Conservation (phyloP, 2,888 invertebrate genomes). For the Dicyrtomina minuta region DNA sequence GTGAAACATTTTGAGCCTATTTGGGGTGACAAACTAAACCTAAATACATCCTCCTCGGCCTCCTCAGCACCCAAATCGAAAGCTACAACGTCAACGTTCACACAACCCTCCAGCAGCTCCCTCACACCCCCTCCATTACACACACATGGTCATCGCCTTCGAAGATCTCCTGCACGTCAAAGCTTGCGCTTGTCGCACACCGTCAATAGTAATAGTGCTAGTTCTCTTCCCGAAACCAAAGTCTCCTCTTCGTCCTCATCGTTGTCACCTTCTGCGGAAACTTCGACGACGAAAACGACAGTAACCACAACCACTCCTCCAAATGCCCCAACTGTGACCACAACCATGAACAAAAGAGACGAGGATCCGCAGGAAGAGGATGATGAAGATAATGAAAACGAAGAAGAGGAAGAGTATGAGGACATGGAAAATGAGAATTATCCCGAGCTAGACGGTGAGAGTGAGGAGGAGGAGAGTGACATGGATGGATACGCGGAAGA, state of each 20-base stretch:
- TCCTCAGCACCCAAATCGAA: slow-evolving; percentile 11
- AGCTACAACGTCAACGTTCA: slow-evolving; percentile 23
- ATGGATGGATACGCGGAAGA: neutral
- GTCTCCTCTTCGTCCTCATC: neutral
- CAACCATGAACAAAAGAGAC: neutral
- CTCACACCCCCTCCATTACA: slow-evolving; percentile 13
- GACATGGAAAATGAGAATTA: slow-evolving; percentile 7
- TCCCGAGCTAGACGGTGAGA: neutral
- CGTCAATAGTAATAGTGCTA: neutral
- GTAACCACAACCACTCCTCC: neutral
- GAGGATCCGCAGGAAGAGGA: neutral
- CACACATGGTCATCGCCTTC: slow-evolving; percentile 24
- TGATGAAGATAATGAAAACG: slow-evolving; percentile 6
- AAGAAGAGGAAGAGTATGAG: neutral
- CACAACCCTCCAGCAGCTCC: slow-evolving; percentile 7
- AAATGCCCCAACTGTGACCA: neutral
- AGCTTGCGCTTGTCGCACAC: slow-evolving; percentile 22
- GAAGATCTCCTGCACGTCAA: slow-evolving; percentile 37
- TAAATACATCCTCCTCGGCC: slow-evolving; percentile 1
- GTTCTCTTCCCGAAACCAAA: neutral
- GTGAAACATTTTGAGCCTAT: slow-evolving; percentile 93
- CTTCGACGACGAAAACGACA: too few species aligned
- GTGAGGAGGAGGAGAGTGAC: slow-evolving; percentile 22
- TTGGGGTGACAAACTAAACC: slow-evolving; percentile 74
- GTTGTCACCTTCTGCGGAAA: too few species aligned